Conservation (phyloP, 2,797 vertebrate species). For the Rhinogobio ventralis region DNA sequence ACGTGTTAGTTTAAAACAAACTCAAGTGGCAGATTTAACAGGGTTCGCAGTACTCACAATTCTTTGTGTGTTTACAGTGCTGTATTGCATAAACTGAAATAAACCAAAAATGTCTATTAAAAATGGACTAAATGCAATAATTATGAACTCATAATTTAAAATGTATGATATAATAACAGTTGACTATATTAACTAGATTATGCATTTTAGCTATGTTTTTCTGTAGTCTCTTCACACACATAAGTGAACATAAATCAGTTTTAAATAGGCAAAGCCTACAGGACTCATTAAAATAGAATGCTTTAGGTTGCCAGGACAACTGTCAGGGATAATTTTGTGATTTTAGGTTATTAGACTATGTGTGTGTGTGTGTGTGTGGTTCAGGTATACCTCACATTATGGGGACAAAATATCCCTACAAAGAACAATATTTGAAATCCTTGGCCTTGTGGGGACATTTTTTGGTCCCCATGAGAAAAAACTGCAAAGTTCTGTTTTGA, state of each 20-base stretch:
- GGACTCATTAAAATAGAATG: constrained; percentile 68
- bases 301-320: constrained; percentile 66
- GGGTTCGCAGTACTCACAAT: background rate
- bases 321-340: constrained; percentile 70
- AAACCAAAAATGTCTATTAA: background rate
- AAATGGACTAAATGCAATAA: too few species aligned
- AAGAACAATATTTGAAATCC: too few species aligned
- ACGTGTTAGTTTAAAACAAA: too few species aligned
- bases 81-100: too few species aligned
- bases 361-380: background rate
- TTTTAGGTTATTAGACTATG: constrained; percentile 64
- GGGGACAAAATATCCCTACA: background rate
- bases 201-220: background rate
- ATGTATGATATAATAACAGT: background rate
- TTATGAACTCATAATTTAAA: background rate
- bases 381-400: background rate
- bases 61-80: background rate
- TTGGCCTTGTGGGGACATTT: too few species aligned
- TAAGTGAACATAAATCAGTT: constrained; percentile 1
- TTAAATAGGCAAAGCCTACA: constrained; percentile 56
- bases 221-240: constrained; percentile 17
- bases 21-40: background rate
- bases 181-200: background rate
- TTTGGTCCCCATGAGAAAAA: too few species aligned
- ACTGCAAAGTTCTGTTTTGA: too few species aligned